These are phyloP conservation scores for Apamea sordens DNA, from an alignment of 2,888 invertebrate species.

Conservation along the genomic window DNA sequence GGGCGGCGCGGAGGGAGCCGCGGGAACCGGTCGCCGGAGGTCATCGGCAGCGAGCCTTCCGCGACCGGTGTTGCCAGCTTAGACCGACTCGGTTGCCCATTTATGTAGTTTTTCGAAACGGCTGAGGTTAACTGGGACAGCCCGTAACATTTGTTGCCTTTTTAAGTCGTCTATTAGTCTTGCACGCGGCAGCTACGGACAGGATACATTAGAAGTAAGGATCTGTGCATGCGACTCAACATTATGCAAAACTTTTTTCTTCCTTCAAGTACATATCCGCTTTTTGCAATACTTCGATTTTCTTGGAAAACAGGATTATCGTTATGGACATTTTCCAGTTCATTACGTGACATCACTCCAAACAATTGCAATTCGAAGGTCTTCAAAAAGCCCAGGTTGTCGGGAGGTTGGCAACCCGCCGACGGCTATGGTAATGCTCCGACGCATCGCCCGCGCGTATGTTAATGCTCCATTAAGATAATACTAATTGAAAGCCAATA, in stretches of 20 bases:
- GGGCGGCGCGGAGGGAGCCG: conserved; percentile 73
- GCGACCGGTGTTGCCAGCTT: conserved; percentile 86
- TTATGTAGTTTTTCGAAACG: conserved; percentile 80
- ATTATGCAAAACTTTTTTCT: conserved; percentile 51
- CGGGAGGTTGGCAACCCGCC: conserved; percentile 78
- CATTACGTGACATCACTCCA: not conserved
- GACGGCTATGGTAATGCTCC: conserved; percentile 79
- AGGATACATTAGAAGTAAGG: conserved; percentile 71
- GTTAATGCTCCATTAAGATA: conserved; percentile 90
- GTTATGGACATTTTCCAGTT: not conserved
- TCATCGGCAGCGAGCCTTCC: conserved; percentile 90
- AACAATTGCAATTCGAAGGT: conserved; percentile 11
- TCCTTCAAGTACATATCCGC: conserved; percentile 23
- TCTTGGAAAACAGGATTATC: conserved; percentile 2
- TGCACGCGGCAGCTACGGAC: conserved; percentile 64
- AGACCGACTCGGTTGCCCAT: conserved; percentile 77
- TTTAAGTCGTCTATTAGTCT: conserved; percentile 74
- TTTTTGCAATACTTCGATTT: conserved; percentile 35
- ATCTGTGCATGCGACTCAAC: conserved; percentile 55
- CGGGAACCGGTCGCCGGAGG: conserved; percentile 89
- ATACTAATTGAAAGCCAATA: conserved; percentile 91
- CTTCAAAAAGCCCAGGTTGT: conserved; percentile 42
- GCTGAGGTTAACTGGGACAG: conserved; percentile 78
- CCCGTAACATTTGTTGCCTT: conserved; percentile 76
- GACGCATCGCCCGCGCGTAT: conserved; percentile 86